Evolutionary conservation across 1,140 invertebrate species (phyloP).

Genomic region (Hirudo medicinalis): DNA sequence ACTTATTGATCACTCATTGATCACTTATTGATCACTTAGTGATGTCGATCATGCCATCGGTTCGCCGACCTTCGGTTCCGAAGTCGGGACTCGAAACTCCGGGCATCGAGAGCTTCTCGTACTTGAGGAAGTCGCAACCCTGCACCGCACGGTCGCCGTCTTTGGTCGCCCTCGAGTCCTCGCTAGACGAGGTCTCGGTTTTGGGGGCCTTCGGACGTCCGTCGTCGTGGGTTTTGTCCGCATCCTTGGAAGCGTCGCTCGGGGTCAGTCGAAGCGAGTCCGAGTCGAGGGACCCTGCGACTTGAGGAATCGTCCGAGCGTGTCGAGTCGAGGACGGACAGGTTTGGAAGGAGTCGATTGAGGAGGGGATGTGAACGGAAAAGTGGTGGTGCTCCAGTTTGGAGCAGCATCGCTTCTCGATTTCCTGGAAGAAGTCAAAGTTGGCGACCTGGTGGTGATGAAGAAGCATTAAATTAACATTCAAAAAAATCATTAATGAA

Average conservation of each 20-base stretch:
- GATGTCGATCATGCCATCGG: too few relatives aligned
- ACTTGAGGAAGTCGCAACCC: too few relatives aligned
- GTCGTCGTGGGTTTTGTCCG: background rate
- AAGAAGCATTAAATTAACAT: background rate
- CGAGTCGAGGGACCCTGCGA: conserved; percentile 2
- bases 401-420: conserved; percentile 62
- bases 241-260: too few relatives aligned
- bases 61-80: too few relatives aligned
- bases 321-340: conserved; percentile 22
- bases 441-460: conserved; percentile 53
- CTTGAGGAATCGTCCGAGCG: background rate
- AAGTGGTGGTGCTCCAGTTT: conserved; percentile 57
- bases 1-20: too few relatives aligned
- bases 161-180: too few relatives aligned
- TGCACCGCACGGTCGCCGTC: too few relatives aligned
- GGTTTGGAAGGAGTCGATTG: conserved; percentile 46
- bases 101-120: too few relatives aligned
- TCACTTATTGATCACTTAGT: too few relatives aligned
- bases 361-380: conserved; percentile 69
- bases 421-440: conserved; percentile 64
- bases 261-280: background rate
- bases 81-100: too few relatives aligned
- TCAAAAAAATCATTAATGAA: too few relatives aligned
- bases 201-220: background rate
- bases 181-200: too few relatives aligned